Evolutionary conservation across 2,113 vertebrate genomes (phyloP).

Genomic region (Thamnaconus septentrionalis): DNA sequence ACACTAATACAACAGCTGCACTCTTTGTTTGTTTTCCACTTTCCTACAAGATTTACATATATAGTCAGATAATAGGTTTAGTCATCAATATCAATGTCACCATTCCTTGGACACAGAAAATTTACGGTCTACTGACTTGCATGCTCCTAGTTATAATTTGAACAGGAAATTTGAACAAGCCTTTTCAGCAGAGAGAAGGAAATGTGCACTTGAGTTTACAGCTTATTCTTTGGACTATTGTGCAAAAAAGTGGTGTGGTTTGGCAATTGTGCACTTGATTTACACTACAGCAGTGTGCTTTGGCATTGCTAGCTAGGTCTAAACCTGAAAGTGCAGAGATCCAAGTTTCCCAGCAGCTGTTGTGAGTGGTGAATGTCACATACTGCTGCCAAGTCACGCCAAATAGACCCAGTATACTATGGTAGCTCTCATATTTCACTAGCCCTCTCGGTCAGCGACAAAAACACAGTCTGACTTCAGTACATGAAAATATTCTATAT

Average conservation of each 20-base stretch:
- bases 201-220: slow-evolving; percentile 72
- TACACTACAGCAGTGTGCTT: slow-evolving; percentile 56
- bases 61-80: background rate
- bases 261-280: slow-evolving; percentile 72
- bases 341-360: slow-evolving; percentile 68
- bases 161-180: slow-evolving; percentile 55
- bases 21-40: too few species aligned
- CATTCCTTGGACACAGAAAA: background rate
- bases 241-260: slow-evolving; percentile 33
- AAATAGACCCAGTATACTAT: slow-evolving; percentile 62
- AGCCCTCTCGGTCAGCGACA: slow-evolving; percentile 44
- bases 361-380: slow-evolving; percentile 70
- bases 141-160: slow-evolving; percentile 40
- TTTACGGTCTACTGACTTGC: slow-evolving; percentile 13
- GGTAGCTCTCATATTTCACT: slow-evolving; percentile 63
- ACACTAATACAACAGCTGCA: too few species aligned
- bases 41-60: too few species aligned
- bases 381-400: slow-evolving; percentile 64
- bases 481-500: slow-evolving; percentile 20
- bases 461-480: slow-evolving; percentile 30
- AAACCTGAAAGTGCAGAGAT: slow-evolving; percentile 66
- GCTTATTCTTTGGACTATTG: slow-evolving; percentile 67
- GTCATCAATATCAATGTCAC: background rate
- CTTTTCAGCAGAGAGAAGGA: slow-evolving; percentile 61
- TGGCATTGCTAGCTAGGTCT: slow-evolving; percentile 63